A percentile compares a stretch with the other conserved stretches of the same genome.
phyloP scores from a whole-genome alignment of 2,888 invertebrate species.

The Petrolisthes manimaculis region DNA sequence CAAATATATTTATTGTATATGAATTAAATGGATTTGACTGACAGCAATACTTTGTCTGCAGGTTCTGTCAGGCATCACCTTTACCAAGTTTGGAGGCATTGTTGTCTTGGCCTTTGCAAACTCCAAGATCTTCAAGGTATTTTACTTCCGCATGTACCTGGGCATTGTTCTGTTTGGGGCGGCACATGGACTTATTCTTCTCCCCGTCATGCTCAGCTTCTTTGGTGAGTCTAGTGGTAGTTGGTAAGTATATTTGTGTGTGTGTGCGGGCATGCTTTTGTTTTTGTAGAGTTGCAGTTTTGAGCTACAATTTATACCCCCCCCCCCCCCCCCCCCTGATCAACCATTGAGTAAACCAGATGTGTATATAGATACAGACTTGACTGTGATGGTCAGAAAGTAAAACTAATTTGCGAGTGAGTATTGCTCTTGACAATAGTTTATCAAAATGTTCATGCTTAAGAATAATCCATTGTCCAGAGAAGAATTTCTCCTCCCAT shows the following conservation, averaged over 20 bases:
- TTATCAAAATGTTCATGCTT: too few relatives aligned
- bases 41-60: constrained; percentile 68
- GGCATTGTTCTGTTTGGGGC: constrained; percentile 97
- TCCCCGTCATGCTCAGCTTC: constrained; percentile 96
- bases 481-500: too few relatives aligned
- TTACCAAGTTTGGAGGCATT: constrained; percentile 98
- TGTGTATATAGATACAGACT: too few relatives aligned
- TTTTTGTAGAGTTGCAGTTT: neutral
- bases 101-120: constrained; percentile 96
- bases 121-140: constrained; percentile 91
- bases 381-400: too few relatives aligned
- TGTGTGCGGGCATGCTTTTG: neutral
- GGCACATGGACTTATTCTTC: constrained; percentile 94
- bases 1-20: too few relatives aligned
- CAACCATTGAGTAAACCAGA: too few relatives aligned
- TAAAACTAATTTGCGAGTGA: too few relatives aligned
- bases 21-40: too few relatives aligned
- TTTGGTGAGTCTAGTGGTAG: constrained; percentile 80
- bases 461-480: too few relatives aligned
- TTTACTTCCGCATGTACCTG: constrained; percentile 83
- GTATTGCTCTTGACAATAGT: too few relatives aligned
- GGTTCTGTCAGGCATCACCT: constrained; percentile 95
- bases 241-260: constrained; percentile 12
- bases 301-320: too few relatives aligned
- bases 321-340: too few relatives aligned